Conservation (phyloP, 2,888 invertebrate species). For the Onthophagus sagittarius region DNA sequence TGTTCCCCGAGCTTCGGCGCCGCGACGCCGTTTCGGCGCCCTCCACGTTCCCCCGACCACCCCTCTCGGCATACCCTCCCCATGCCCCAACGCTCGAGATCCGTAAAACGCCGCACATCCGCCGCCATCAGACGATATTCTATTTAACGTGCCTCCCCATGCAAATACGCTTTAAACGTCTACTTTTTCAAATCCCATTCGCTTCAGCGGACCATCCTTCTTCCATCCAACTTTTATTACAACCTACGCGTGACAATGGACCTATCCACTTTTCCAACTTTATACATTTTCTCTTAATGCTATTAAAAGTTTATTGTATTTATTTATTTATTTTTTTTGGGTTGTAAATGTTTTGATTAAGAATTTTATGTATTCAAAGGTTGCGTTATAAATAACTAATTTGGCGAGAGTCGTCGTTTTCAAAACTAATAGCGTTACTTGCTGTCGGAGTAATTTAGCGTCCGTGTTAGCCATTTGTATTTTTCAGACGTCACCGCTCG, state of each 20-base stretch:
- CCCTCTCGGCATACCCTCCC: neutral
- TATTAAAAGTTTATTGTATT: too few species aligned
- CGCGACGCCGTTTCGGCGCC: neutral
- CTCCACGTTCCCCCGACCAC: neutral
- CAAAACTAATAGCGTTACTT: neutral
- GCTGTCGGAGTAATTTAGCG: neutral
- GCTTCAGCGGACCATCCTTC: neutral
- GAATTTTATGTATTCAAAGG: too few species aligned
- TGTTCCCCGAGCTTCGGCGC: neutral
- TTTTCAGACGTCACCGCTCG: neutral
- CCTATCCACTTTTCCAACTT: neutral
- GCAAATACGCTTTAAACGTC: neutral
- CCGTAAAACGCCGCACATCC: constrained; percentile 8
- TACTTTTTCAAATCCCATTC: constrained; percentile 5
- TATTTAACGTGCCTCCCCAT: constrained; percentile 8
- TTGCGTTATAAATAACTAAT: neutral
- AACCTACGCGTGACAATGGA: neutral
- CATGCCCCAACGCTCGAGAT: neutral
- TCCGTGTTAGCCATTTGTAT: neutral
- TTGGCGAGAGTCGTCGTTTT: neutral
- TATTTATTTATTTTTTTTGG: too few species aligned
- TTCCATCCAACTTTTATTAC: neutral
- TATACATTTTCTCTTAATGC: neutral
- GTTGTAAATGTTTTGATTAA: too few species aligned
- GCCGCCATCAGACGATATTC: constrained; percentile 4